Base-by-base conservation (phyloP, 2,113 vertebrate species). In the Hydrochoerus hydrochaeris region DNA sequence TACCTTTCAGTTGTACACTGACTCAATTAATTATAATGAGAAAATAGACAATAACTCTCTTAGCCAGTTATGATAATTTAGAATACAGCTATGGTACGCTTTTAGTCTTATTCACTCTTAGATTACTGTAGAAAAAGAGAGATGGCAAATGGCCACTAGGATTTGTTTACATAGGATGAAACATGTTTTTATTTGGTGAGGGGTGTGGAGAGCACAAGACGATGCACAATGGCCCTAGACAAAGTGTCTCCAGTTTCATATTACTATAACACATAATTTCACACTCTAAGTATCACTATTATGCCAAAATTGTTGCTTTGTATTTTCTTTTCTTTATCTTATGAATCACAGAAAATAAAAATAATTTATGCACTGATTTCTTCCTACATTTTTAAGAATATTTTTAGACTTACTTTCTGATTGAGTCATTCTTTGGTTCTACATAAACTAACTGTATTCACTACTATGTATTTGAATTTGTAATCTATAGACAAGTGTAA, bases 21-120 rank as follows among this genome's bases (percentile, higher is more conserved):
- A 92, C 85, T 95, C 8, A 85, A 54, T 85, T 95, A 95, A 96
- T 96, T 92, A 80, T 58, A 92, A 60, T 38, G 60, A 95, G 90
- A 96, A 94, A 92, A 88, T 19, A 90, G 81, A 85, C 65, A 86
- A 80, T 85, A 63, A 71, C 46, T 81, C 22, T 78, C 35, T 93
- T 52, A 77, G 81, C 63, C 22, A 57, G 44, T 87, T 91, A 83
- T 73, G 46, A 57, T 41, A 90, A 96, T 41, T 97, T 90, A 91
- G 85, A 90, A 88, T 46, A 85, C 22, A 90, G 49, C 13, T 58
- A 63, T 88, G 28, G 38, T 28, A 7, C 62, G 49, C 3, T 88
- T 83, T 94, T 44, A 82, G 75, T 60, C 44, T 94, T 65, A 62
- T 17, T 91, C 28, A n/a, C 4, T 89, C 24, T 85, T 86, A 92